These are phyloP conservation scores for Drosophila carrolli DNA, from an alignment of 1,140 invertebrate species.

Conservation along the genomic window DNA sequence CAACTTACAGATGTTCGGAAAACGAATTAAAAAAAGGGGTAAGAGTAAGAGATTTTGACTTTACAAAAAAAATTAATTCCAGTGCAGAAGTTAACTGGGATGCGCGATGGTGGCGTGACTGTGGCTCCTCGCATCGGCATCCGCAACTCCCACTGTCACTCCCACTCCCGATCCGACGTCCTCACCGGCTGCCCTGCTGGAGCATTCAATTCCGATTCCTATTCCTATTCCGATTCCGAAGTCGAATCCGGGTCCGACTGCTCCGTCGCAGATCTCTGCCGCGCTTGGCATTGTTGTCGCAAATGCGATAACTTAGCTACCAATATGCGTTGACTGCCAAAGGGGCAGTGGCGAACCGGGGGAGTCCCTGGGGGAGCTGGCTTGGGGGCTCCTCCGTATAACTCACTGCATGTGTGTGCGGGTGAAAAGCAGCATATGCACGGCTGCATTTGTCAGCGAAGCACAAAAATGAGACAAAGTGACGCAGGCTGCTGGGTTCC, in stretches of 20 bases:
- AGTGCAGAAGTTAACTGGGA: slow-evolving; percentile 21
- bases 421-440: slow-evolving; percentile 64
- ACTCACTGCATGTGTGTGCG: slow-evolving; percentile 48
- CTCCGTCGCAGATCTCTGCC: slow-evolving; percentile 39
- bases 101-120: slow-evolving; percentile 19
- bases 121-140: slow-evolving; percentile 6
- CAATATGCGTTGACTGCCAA: slow-evolving; percentile 80
- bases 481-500: slow-evolving; percentile 58
- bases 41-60: too few species aligned
- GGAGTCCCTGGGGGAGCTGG: slow-evolving; percentile 7
- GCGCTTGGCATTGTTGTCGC: slow-evolving; percentile 75
- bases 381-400: slow-evolving; percentile 17
- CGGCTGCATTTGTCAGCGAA: slow-evolving; percentile 82
- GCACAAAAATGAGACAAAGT: slow-evolving; percentile 83
- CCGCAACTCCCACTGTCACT: slow-evolving; percentile 12
- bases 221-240: slow-evolving; percentile 43
- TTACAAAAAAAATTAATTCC: background rate
- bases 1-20: too few species aligned
- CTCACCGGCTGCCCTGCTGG: slow-evolving; percentile 14
- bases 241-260: slow-evolving; percentile 34
- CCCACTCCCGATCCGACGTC: slow-evolving; percentile 1
- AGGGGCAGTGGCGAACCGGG: background rate
- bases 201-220: slow-evolving; percentile 51
- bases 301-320: slow-evolving; percentile 83
- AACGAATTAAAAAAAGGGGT: too few species aligned